Conservation (phyloP, 2,888 invertebrate genomes). For the Nipponacmea schrenckii region DNA sequence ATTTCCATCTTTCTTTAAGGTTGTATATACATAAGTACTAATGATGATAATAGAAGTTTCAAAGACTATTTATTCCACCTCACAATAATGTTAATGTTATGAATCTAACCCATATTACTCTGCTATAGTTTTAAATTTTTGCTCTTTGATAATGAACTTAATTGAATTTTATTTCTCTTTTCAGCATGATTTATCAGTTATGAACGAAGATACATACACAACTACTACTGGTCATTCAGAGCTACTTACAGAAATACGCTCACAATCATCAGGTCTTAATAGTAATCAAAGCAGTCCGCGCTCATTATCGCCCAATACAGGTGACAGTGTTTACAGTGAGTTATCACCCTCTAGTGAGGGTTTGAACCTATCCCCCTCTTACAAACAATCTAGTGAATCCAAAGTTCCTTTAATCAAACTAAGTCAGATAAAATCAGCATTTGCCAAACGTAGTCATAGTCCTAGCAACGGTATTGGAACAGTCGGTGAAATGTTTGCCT, state of each 20-base stretch:
- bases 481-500: conserved; percentile 47
- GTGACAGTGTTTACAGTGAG: neutral
- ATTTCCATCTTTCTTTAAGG: too few species aligned
- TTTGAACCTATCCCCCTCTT: neutral
- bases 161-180: neutral
- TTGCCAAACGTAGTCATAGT: conserved; percentile 30
- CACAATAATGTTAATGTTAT: too few species aligned
- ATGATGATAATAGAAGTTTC: too few species aligned
- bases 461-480: conserved; percentile 29
- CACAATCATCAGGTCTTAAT: neutral
- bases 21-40: too few species aligned
- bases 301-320: neutral
- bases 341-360: neutral
- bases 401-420: conserved; percentile 40
- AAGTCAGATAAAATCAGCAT: conserved; percentile 54
- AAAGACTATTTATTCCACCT: too few species aligned
- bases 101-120: too few species aligned
- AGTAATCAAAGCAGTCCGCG: conserved; percentile 5
- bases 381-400: neutral
- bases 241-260: neutral
- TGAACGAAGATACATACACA: neutral
- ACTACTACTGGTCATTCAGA: neutral
- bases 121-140: too few species aligned
- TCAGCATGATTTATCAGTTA: conserved; percentile 1
- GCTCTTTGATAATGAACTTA: too few species aligned